phyloP scores from a whole-genome alignment of 2,888 invertebrate species.

The Lutraria lutraria region DNA sequence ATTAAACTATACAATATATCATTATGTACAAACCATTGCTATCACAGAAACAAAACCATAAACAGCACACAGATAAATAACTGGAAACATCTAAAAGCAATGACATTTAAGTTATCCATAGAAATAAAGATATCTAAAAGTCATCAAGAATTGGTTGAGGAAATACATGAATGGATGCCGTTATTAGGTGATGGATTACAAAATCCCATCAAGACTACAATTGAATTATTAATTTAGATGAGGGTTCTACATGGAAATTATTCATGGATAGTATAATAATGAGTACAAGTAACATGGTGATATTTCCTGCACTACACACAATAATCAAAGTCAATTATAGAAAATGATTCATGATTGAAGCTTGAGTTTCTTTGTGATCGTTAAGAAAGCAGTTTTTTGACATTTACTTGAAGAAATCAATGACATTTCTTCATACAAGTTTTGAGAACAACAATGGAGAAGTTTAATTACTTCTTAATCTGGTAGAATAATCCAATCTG shows the following conservation, averaged over 20 bases:
- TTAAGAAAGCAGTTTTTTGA: constrained; percentile 3
- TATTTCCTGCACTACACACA: background rate
- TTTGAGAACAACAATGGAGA: constrained; percentile 1
- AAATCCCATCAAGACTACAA: background rate
- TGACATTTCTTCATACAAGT: background rate
- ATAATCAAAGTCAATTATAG: constrained; percentile 14
- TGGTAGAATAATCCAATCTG: background rate
- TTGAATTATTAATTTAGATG: constrained; percentile 10
- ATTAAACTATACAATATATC: too few relatives aligned
- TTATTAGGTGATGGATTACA: background rate
- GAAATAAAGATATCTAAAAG: constrained; percentile 6
- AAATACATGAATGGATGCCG: background rate
- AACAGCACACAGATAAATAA: background rate
- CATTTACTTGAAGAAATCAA: constrained; percentile 2
- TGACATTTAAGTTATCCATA: background rate
- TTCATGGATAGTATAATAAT: background rate
- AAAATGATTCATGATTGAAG: constrained; percentile 4
- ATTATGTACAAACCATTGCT: background rate
- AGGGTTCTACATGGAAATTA: background rate
- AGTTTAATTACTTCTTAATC: constrained; percentile 16
- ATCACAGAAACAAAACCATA: background rate
- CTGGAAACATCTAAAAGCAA: background rate
- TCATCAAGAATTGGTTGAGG: background rate
- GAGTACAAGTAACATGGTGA: background rate
- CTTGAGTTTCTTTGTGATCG: background rate